Base-by-base conservation (phyloP, 2,113 vertebrate species). In the Apus apus region DNA sequence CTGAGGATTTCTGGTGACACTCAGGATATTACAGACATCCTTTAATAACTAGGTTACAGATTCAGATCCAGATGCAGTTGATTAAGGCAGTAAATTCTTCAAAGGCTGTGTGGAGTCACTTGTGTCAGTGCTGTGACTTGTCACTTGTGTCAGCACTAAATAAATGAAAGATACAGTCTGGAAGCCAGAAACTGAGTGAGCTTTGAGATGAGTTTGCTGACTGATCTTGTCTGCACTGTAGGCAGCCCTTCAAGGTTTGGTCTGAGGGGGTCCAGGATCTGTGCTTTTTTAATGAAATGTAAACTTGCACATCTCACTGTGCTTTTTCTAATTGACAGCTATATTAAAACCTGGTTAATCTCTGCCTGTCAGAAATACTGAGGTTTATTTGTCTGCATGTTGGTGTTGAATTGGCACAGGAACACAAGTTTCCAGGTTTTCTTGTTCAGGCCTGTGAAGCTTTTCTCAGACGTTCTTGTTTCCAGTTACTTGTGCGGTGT, bases 81-180 rank as follows among this genome's bases (percentile, higher is more conserved):
- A 77, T 93, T 53, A 48, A 76, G 72, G 90, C 82, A 74, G 38
- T 77, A 77, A 85, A 67, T 92, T 95, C 79, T 89, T 95, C 3
- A 2, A 81, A 60, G 86, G 9, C 79, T 56, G 0, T 56, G 17
- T 67, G 56, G 65, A 89, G 36, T 73, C 60, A 18, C 78, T 95
- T 91, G n/a, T 85, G 43, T 88, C 66, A 30, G 46, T 76, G 56
- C 94, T 91, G 78, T 90, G 85, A 71, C 85, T 87, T 87, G 79
- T 90, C 64, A 40, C 64, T 94, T 67, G 20, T 95, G 78, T 88
- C 87, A 92, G 75, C 80, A 77, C 65, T 90, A 65, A 92, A 57
- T 73, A 57, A 72, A 83, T 70, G 25, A 71, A n/a, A 17, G 36
- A 58, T 62, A 40, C 0, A 4, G 11, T 83, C 57, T 83, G 90